Percentiles rank a stretch among this genome's conserved stretches.
Conservation (phyloP, 2,888 invertebrate genomes). For the Lasioglossum marginatum region DNA sequence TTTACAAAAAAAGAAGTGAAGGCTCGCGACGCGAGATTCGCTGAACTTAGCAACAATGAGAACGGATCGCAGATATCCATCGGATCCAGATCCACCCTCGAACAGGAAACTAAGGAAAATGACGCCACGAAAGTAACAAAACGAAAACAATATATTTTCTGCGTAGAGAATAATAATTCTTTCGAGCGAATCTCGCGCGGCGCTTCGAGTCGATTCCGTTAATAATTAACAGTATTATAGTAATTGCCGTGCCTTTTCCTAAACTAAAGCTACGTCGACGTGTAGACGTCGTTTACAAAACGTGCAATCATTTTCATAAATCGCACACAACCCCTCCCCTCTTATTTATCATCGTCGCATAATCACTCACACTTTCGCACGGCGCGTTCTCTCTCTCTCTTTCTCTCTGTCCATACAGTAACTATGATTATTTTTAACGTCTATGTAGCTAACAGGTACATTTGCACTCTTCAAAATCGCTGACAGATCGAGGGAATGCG, state of each 20-base stretch:
- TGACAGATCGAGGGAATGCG: slow-evolving; percentile 46
- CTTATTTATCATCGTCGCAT: neutral
- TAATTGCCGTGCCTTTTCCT: slow-evolving; percentile 59
- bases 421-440: slow-evolving; percentile 74
- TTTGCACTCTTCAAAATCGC: slow-evolving; percentile 77
- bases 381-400: neutral
- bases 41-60: slow-evolving; percentile 7
- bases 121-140: neutral
- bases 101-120: neutral
- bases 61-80: neutral
- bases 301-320: slow-evolving; percentile 26
- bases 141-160: slow-evolving; percentile 16
- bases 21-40: slow-evolving; percentile 38
- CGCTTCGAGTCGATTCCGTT: slow-evolving; percentile 32
- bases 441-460: slow-evolving; percentile 81
- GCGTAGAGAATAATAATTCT: neutral
- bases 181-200: slow-evolving; percentile 47
- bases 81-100: neutral
- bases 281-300: slow-evolving; percentile 43
- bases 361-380: neutral
- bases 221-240: slow-evolving; percentile 57
- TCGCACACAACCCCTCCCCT: neutral
- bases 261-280: slow-evolving; percentile 61
- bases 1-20: slow-evolving; percentile 19
- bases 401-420: slow-evolving; percentile 59